These are phyloP conservation scores for Eumerus sabulonum DNA, from an alignment of 2,888 invertebrate genomes.

Conservation along the genomic window DNA sequence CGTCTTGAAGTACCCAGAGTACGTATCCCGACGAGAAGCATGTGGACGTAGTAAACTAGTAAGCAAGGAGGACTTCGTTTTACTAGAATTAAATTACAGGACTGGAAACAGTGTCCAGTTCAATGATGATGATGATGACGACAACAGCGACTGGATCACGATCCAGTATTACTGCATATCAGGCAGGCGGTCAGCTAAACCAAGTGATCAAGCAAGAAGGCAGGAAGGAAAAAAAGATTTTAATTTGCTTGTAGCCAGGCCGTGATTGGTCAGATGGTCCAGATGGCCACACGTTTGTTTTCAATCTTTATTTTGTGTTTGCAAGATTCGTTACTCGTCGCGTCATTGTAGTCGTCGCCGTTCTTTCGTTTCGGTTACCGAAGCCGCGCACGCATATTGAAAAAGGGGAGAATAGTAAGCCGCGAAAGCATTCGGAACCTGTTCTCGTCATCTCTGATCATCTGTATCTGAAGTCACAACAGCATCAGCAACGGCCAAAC, in stretches of 20 bases:
- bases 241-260: conserved; percentile 70
- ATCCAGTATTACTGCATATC: conserved; percentile 67
- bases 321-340: conserved; percentile 61
- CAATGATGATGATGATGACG: conserved; percentile 65
- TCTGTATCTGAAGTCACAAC: conserved; percentile 53
- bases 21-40: conserved; percentile 12
- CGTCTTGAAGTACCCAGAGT: conserved; percentile 9
- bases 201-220: conserved; percentile 40
- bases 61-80: conserved; percentile 45
- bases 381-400: conserved; percentile 57
- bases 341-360: not conserved
- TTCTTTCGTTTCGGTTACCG: conserved; percentile 36
- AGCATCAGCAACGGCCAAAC: conserved; percentile 55
- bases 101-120: conserved; percentile 65
- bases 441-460: conserved; percentile 44
- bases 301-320: conserved; percentile 66
- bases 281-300: conserved; percentile 76
- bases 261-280: conserved; percentile 76
- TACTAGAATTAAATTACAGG: conserved; percentile 68
- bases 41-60: conserved; percentile 9
- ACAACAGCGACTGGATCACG: no score
- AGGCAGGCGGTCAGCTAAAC: conserved; percentile 8
- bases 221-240: conserved; percentile 73
- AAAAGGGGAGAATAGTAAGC: conserved; percentile 73
- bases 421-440: conserved; percentile 74